A percentile compares a stretch with the other conserved stretches of the same genome.
Conservation (phyloP, 2,797 vertebrate genomes). For the Poecilia velifera region DNA sequence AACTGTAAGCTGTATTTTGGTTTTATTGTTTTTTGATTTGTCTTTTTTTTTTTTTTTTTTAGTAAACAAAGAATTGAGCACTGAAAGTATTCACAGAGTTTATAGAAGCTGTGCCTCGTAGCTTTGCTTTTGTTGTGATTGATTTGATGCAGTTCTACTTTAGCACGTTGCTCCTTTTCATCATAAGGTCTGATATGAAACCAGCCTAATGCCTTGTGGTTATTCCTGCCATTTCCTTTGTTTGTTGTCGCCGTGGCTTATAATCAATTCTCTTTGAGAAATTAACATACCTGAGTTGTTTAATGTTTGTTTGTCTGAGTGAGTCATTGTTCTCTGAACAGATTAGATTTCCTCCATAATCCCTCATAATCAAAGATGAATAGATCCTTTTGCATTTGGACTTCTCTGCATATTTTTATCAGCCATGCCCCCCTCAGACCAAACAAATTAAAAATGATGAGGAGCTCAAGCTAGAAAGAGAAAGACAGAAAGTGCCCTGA, state of each 20-base stretch:
- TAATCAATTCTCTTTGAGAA: slow-evolving; percentile 52
- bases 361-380: slow-evolving; percentile 74
- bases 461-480: slow-evolving; percentile 48
- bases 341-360: slow-evolving; percentile 74
- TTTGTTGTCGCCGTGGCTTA: slow-evolving; percentile 53
- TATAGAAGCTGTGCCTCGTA: neutral
- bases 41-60: neutral
- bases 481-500: slow-evolving; percentile 57
- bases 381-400: slow-evolving; percentile 56
- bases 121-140: neutral
- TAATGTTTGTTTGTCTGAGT: slow-evolving; percentile 59
- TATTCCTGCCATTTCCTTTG: slow-evolving; percentile 26
- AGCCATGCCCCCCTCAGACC: slow-evolving; percentile 45
- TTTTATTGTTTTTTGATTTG: neutral
- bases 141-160: slow-evolving; percentile 6
- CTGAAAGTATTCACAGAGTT: neutral
- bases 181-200: slow-evolving; percentile 33
- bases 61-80: neutral
- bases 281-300: slow-evolving; percentile 60
- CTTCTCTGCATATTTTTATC: slow-evolving; percentile 53
- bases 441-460: slow-evolving; percentile 65
- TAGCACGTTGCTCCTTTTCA: slow-evolving; percentile 40
- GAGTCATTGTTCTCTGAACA: slow-evolving; percentile 52
- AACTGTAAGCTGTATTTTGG: neutral
- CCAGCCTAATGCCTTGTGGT: slow-evolving; percentile 36